Evolutionary conservation across 1,140 invertebrate genomes (phyloP), one percentile per base, ranked within the genome.

Genomic region (Meloidogyne chitwoodi): DNA sequence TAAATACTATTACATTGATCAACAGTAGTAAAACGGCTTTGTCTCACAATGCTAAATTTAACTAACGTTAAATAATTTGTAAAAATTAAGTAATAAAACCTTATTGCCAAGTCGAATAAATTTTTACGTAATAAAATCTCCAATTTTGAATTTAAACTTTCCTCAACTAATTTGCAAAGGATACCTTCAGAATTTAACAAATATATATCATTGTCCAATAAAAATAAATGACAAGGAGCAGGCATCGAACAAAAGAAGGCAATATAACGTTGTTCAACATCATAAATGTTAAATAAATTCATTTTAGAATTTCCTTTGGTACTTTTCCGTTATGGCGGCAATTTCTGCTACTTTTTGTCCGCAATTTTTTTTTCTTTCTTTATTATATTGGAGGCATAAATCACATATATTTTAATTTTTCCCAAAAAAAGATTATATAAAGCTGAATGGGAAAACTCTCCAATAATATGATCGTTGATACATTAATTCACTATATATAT

Each of bases 61-160:
- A 8, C 6, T 56, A n/a, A n/a, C 19, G 19, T 56, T 56, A 3
- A 8, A 56, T 19, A 19, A n/a, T 8, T n/a, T 0, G 16, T 14
- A 5, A 56, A 34, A 24, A 27, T 6, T 12, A 34, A 48, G 34
- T 27, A 34, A 72, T 44, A 48, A 19, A 22, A 84, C 83, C 77
- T 66, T 27, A 87, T 81, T 2, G 84, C 84, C 11, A 86, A 68
- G 71, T 86, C 84, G 64, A 80, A 86, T 16, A 87, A 68, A 74
- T 82, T 83, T 67, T 86, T 86, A 44, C 83, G 79, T 11, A 83
- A 65, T 16, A 86, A 62, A 66, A 84, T 82, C 12, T 86, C 85
- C 74, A 86, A 61, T 79, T 87, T 87, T 11, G 72, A 69, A 16
- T 74, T 74, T 16, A 87, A 64, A 26, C 72, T 72, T 63, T 87